Conservation (phyloP, 2,888 invertebrate species). For the Iselma pallidipennis region DNA sequence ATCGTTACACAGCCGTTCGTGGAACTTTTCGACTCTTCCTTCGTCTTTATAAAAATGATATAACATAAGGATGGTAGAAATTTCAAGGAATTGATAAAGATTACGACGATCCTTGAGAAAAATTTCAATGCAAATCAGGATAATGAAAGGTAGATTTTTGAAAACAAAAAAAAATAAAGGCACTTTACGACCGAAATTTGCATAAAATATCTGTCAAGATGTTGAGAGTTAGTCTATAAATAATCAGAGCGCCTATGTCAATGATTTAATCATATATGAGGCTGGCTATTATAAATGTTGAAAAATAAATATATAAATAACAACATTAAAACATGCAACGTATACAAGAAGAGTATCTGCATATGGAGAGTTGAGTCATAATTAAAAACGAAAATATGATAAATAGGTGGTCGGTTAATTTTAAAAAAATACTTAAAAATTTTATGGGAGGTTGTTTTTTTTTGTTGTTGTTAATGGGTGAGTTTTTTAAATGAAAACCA, state of each 20-base stretch:
- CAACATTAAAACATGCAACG: not conserved
- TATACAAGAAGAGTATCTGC: not conserved
- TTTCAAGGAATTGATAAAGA: not conserved
- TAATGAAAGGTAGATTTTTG: no score
- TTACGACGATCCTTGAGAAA: not conserved
- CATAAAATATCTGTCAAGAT: not conserved
- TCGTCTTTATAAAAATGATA: not conserved
- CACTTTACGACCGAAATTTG: not conserved
- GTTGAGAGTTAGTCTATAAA: not conserved
- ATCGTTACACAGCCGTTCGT: not conserved
- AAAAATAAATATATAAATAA: not conserved
- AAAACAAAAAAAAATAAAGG: not conserved
- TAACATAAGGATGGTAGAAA: not conserved
- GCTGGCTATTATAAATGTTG: not conserved
- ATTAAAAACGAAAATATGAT: not conserved
- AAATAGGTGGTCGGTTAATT: not conserved
- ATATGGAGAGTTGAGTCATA: slow-evolving; percentile 1
- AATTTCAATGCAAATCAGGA: not conserved
- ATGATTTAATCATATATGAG: no score
- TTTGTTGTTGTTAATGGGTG: not conserved
- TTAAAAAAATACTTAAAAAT: not conserved
- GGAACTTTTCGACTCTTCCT: not conserved
- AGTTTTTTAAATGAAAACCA: not conserved
- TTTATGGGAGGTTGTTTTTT: not conserved
- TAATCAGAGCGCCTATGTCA: not conserved